phyloP scores from a whole-genome alignment of 2,888 invertebrate genomes.

The Trypoxylon attenuatum region DNA sequence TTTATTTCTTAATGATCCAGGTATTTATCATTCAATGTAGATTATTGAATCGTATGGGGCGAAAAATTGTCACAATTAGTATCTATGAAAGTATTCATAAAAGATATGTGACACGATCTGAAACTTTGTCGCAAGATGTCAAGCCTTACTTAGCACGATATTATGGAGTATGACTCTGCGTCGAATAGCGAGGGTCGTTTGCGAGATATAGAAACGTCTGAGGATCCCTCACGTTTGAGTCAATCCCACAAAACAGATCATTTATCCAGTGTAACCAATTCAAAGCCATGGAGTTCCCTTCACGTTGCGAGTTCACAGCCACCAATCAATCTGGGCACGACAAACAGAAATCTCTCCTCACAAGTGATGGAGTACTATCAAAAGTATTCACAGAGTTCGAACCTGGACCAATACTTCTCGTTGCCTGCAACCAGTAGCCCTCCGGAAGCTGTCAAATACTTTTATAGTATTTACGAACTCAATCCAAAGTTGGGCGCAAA shows the following conservation, averaged over 20 bases:
- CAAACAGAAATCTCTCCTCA: conserved; percentile 59
- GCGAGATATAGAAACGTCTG: conserved; percentile 52
- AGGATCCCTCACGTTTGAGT: conserved; percentile 31
- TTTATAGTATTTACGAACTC: conserved; percentile 58
- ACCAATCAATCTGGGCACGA: conserved; percentile 18
- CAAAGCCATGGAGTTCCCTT: conserved; percentile 36
- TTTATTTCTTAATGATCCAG: no score
- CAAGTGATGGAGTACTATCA: conserved; percentile 80
- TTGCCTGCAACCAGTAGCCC: conserved; percentile 54
- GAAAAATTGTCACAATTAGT: no score
- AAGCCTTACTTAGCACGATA: conserved; percentile 21
- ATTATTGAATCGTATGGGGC: no score
- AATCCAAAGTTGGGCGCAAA: conserved; percentile 45
- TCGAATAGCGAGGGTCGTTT: conserved; percentile 63
- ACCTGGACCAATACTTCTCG: conserved; percentile 82
- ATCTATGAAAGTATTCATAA: background rate
- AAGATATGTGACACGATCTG: conserved; percentile 24
- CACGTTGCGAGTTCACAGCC: conserved; percentile 32
- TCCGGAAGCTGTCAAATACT: conserved; percentile 56
- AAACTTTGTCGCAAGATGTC: conserved; percentile 23
- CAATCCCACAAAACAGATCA: conserved; percentile 24
- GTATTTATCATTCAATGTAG: no score
- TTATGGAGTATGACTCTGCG: conserved; percentile 69
- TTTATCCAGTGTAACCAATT: conserved; percentile 12
- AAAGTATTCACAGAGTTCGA: conserved; percentile 81